Evolutionary conservation across 2,888 invertebrate genomes (phyloP).

Genomic region (Polydrusus pterygomalis): DNA sequence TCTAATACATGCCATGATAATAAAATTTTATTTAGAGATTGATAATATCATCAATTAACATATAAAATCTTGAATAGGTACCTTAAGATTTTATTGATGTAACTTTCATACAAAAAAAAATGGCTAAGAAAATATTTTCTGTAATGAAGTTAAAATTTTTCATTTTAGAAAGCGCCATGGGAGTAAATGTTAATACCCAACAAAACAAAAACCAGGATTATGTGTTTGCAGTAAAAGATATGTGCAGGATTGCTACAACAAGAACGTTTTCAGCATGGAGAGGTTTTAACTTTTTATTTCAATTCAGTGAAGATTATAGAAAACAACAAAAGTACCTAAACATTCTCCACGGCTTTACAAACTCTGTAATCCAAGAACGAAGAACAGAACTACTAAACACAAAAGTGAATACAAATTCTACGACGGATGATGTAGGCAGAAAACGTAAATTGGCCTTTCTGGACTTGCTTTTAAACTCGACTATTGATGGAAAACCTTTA

Average conservation of each 20-base stretch:
- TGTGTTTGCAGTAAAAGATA: constrained; percentile 80
- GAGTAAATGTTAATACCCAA: constrained; percentile 82
- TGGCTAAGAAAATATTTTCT: too few species aligned
- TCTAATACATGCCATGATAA: too few species aligned
- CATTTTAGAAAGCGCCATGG: constrained; percentile 87
- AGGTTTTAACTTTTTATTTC: constrained; percentile 14
- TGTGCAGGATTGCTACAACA: constrained; percentile 63
- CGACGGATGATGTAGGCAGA: constrained; percentile 47
- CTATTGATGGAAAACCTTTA: constrained; percentile 69
- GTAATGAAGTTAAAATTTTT: background rate
- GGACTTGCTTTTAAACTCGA: constrained; percentile 70
- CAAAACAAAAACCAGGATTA: constrained; percentile 81
- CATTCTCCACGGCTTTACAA: constrained; percentile 34
- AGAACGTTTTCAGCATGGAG: constrained; percentile 59
- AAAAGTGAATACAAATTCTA: background rate
- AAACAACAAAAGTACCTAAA: constrained; percentile 21
- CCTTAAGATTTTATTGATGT: constrained; percentile 20
- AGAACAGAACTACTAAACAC: constrained; percentile 26
- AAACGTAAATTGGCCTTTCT: constrained; percentile 60
- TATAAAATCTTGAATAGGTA: too few species aligned
- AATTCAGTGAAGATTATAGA: constrained; percentile 32
- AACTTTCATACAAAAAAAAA: background rate
- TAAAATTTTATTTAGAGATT: too few species aligned
- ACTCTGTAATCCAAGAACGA: constrained; percentile 52
- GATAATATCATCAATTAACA: too few species aligned